Evolutionary conservation across 2,113 vertebrate genomes (phyloP), one percentile per base, ranked within the genome.

Genomic region (Monarcha castaneiventris): DNA sequence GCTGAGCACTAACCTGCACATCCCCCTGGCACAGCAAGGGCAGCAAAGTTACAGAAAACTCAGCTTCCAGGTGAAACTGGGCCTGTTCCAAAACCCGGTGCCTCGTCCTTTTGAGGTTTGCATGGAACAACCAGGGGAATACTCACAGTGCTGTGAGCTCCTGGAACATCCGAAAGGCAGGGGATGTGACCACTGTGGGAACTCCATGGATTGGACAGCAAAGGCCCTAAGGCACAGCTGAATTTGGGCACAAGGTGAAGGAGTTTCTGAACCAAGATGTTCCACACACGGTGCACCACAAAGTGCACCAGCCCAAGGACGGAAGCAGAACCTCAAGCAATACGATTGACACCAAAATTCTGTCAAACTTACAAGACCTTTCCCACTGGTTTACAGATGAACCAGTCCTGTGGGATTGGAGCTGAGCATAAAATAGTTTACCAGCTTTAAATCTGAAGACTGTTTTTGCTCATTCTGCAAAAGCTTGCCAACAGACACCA

Each of bases 131-230:
- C 27, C 12, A 8, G 8, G 4, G 25, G 37, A 49, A 15, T 6
- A 14, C 25, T 22, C 1, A 0, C 1, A 0, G 14, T 55, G 33
- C 19, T 4, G 4, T 32, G 52, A 48, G 29, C 30, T 46, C 6
- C 23, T 13, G 16, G 20, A 33, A 9, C 12, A 7, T 21, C 19
- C 7, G 26, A 43, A n/a, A 54, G 55, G n/a, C 69, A 51, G 43
- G 33, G 16, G 20, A 11, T 44, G 37, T 11, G 37, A 14, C 15
- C 51, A 2, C 33, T 22, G 27, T 26, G 51, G 61, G 66, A 87
- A 35, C 2, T 2, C 51, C 0, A 0, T 22, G 26, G 10, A 4
- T 5, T 16, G 17, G 30, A 41, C 44, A 58, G 10, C 51, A 87
- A 69, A 54, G 32, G 29, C 43, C 32, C 11, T 10, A 33, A 48